These are phyloP conservation scores for Drosophila erecta DNA, from an alignment of 1,140 invertebrate genomes.

Conservation along the genomic window DNA sequence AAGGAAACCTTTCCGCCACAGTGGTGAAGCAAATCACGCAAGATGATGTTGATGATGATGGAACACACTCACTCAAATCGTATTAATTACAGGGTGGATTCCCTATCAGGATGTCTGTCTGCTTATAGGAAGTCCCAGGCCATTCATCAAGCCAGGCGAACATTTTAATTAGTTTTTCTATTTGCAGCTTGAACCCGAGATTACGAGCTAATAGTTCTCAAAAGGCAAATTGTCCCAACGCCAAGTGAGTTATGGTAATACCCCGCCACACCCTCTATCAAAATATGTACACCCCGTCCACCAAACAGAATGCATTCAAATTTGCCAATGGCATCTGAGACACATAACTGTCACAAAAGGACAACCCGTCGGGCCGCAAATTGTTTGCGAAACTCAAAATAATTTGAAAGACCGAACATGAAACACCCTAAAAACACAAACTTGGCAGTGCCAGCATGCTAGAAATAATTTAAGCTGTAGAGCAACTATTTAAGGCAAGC, in stretches of 20 bases:
- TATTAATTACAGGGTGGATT: conserved; percentile 76
- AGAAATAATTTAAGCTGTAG: too few species aligned
- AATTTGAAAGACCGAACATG: background rate
- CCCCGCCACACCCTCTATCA: conserved; percentile 38
- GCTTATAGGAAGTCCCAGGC: conserved; percentile 46
- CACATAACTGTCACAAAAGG: conserved; percentile 46
- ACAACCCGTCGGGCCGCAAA: conserved; percentile 62
- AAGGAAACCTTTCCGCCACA: conserved; percentile 18
- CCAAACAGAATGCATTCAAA: conserved; percentile 37
- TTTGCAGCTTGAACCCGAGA: conserved; percentile 46
- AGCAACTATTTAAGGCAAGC: too few species aligned
- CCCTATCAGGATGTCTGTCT: conserved; percentile 14
- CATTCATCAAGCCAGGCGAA: conserved; percentile 70
- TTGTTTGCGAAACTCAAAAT: conserved; percentile 5
- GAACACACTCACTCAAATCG: conserved; percentile 44
- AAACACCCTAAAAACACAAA: conserved; percentile 5
- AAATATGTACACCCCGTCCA: conserved; percentile 16
- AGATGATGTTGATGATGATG: conserved; percentile 61
- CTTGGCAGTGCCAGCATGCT: too few species aligned
- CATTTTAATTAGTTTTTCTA: conserved; percentile 72
- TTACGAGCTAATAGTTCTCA: conserved; percentile 46
- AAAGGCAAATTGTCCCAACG: conserved; percentile 36
- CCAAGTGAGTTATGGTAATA: conserved; percentile 24
- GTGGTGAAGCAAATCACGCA: conserved; percentile 71
- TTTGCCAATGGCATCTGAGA: conserved; percentile 35